Conservation (phyloP, 2,797 vertebrate species). For the Lateolabrax maculatus region DNA sequence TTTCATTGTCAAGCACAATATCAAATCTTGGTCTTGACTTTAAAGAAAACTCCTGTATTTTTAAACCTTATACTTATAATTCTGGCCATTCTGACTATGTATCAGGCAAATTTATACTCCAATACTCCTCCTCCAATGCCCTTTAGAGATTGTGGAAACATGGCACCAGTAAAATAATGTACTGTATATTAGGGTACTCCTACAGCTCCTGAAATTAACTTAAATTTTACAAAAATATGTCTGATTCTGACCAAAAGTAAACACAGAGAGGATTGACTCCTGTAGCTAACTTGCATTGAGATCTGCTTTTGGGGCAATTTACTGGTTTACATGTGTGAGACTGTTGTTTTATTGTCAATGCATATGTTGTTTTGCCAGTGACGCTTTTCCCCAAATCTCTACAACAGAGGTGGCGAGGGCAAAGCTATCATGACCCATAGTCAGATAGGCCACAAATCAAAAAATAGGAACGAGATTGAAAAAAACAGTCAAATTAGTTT, state of each 20-base stretch:
- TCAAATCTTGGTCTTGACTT: background rate
- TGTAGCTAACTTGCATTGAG: background rate
- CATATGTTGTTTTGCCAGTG: background rate
- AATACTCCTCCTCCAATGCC: no score
- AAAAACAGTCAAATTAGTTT: background rate
- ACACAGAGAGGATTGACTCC: background rate
- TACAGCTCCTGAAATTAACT: background rate
- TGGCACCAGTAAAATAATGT: background rate
- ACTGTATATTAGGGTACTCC: no score
- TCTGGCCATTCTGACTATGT: background rate
- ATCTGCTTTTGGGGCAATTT: background rate
- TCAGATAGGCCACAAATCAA: background rate
- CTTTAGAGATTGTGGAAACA: background rate
- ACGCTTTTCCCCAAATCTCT: background rate
- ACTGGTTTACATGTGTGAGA: no score
- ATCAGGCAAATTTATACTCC: background rate
- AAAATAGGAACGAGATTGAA: background rate
- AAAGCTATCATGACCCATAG: background rate
- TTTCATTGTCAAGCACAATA: background rate
- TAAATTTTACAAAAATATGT: background rate
- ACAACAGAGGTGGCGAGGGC: background rate
- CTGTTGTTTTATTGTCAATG: background rate
- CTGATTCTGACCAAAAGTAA: background rate
- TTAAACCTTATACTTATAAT: background rate
- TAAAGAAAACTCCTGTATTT: background rate